Percentiles rank a stretch among this genome's conserved stretches.
These are phyloP conservation scores for Archocentrus centrarchus DNA, from an alignment of 2,113 vertebrate species.

Conservation along the genomic window DNA sequence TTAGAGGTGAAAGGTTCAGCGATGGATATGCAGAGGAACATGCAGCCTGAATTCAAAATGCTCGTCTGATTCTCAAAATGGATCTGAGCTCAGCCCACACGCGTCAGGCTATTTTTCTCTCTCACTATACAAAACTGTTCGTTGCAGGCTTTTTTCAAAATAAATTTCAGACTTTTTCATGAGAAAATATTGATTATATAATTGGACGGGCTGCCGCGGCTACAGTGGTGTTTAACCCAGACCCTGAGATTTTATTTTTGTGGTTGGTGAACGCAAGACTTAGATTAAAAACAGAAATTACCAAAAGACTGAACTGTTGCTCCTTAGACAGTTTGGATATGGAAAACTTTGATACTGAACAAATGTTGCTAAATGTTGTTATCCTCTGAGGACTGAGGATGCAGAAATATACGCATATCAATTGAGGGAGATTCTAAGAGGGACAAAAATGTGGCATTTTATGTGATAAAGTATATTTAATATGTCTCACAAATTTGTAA, in stretches of 20 bases:
- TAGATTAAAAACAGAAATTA: constrained; percentile 25
- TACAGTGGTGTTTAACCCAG: constrained; percentile 67
- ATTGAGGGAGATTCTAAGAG: accelerated
- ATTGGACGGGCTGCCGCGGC: constrained; percentile 54
- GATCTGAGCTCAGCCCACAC: constrained; percentile 67
- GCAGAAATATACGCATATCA: background rate
- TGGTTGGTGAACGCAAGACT: constrained; percentile 23
- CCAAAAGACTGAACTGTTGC: background rate
- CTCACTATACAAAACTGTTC: background rate
- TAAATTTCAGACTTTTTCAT: constrained; percentile 46
- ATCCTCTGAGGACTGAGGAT: background rate
- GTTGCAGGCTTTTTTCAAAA: constrained; percentile 1
- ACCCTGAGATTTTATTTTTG: constrained; percentile 33
- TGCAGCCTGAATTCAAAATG: constrained; percentile 64
- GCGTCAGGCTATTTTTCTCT: constrained; percentile 29
- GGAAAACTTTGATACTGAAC: constrained; percentile 10
- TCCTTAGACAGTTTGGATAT: constrained; percentile 12
- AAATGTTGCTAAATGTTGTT: background rate
- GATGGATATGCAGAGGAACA: constrained; percentile 66
- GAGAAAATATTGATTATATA: constrained; percentile 67
- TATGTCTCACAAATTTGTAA: background rate
- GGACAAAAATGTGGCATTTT: background rate
- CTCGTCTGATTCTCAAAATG: constrained; percentile 70
- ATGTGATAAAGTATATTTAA: background rate
- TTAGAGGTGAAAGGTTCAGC: constrained; percentile 69